Conservation (phyloP, 2,113 vertebrate species). For the Syngnathus typhle region DNA sequence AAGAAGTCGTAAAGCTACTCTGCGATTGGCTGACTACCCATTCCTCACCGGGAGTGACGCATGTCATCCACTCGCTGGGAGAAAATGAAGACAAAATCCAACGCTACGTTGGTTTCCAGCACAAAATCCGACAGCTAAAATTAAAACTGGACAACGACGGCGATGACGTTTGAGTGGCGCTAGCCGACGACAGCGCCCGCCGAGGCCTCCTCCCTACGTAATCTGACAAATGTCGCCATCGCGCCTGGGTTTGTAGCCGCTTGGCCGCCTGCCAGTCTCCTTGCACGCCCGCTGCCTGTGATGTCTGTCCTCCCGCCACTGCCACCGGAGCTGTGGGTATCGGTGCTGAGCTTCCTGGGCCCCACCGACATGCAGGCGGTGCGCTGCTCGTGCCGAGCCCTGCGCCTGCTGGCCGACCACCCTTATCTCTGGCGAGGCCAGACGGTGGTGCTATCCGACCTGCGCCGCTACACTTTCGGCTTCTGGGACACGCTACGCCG, state of each 20-base stretch:
- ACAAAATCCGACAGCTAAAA: not conserved
- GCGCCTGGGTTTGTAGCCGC: not conserved
- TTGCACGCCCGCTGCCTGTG: not conserved
- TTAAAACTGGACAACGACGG: not conserved
- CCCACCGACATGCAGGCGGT: slow-evolving; percentile 45
- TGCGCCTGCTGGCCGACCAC: slow-evolving; percentile 47
- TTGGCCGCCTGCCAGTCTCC: not conserved
- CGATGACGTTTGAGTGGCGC: not conserved
- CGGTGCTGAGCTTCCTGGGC: slow-evolving; percentile 43
- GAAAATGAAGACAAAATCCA: not conserved
- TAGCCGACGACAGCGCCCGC: not conserved
- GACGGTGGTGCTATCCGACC: slow-evolving; percentile 44
- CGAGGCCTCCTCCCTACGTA: not conserved
- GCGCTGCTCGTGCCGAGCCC: slow-evolving; percentile 34
- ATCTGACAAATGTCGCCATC: not conserved
- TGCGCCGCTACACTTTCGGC: slow-evolving; percentile 58
- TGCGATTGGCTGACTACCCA: too few species aligned
- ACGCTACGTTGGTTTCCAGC: not conserved
- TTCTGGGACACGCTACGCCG: slow-evolving; percentile 49
- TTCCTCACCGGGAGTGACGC: too few species aligned
- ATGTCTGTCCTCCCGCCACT: slow-evolving; percentile 41
- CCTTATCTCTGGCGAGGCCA: slow-evolving; percentile 41
- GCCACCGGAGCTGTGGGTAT: slow-evolving; percentile 52
- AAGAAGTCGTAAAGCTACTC: too few species aligned
- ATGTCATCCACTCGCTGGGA: not conserved